phyloP scores from a whole-genome alignment of 2,113 vertebrate species.

The Corvus cornix region DNA sequence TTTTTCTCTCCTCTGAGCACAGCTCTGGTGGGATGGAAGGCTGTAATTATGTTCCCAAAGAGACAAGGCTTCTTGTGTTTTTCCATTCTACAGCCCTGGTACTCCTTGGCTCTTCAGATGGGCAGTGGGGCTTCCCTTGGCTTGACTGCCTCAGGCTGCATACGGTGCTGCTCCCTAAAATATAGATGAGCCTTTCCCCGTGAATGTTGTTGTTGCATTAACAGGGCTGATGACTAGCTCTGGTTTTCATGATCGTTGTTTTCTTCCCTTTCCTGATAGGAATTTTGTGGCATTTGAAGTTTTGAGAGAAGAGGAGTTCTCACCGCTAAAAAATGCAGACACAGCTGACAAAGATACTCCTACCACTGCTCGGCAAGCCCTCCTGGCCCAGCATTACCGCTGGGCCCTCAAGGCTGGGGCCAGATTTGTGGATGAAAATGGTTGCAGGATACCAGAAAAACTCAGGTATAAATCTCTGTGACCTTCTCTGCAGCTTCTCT shows the following conservation, averaged over 20 bases:
- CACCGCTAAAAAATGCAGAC: conserved; percentile 89
- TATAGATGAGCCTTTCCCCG: neutral
- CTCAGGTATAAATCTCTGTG: conserved; percentile 65
- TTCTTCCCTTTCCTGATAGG: conserved; percentile 62
- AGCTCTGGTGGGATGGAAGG: neutral
- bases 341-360: conserved; percentile 79
- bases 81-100: neutral
- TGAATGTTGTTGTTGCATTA: neutral
- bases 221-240: neutral
- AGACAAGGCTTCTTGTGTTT: neutral
- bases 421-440: conserved; percentile 71
- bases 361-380: conserved; percentile 75
- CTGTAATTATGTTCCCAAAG: neutral
- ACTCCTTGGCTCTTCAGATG: neutral
- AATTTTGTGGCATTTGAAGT: conserved; percentile 93
- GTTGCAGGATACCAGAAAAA: conserved; percentile 59
- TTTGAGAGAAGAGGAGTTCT: conserved; percentile 88
- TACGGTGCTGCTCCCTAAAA: neutral
- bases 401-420: conserved; percentile 85
- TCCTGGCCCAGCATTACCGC: conserved; percentile 86
- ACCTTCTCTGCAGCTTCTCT: neutral
- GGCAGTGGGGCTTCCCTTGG: neutral
- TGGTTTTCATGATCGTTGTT: neutral
- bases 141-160: neutral
- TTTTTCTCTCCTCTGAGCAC: neutral